These are phyloP conservation scores for Coracias cyanogaster DNA, from an alignment of 2,797 vertebrate genomes.

Conservation along the genomic window DNA sequence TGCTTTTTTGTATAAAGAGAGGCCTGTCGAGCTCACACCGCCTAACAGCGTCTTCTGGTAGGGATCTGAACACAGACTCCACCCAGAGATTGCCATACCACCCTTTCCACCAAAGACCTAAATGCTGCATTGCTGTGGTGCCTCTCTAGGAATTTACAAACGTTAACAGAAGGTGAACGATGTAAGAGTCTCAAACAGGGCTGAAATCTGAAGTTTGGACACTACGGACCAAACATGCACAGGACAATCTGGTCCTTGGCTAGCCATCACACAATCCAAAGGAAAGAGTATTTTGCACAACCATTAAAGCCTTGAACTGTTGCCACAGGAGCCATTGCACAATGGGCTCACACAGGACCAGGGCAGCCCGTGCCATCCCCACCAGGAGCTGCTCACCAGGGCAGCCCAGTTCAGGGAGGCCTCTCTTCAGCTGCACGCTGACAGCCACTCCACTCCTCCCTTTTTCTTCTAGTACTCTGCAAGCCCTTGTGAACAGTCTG, in stretches of 20 bases:
- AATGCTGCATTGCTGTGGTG: not conserved
- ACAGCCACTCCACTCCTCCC: not conserved
- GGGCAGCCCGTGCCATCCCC: fast-evolving
- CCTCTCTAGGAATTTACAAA: not conserved
- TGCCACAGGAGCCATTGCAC: fast-evolving
- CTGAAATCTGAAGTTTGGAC: not conserved
- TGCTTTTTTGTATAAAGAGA: not conserved
- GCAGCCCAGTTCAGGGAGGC: not conserved
- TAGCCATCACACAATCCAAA: not conserved
- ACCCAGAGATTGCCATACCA: not conserved
- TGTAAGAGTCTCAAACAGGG: fast-evolving
- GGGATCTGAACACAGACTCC: not conserved
- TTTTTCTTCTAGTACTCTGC: not conserved
- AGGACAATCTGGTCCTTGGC: fast-evolving
- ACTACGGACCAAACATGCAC: fast-evolving
- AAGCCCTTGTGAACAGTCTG: not conserved
- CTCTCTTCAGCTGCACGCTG: not conserved
- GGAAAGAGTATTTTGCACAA: not conserved
- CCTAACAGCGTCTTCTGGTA: not conserved
- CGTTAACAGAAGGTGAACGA: not conserved
- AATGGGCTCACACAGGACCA: fast-evolving
- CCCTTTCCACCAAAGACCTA: not conserved
- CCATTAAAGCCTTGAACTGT: no score
- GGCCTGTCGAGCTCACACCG: not conserved
- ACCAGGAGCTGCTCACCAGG: fast-evolving